Percentiles rank a stretch among this genome's conserved stretches.
Conservation (phyloP, 1,140 invertebrate genomes). For the Euschistus heros region DNA sequence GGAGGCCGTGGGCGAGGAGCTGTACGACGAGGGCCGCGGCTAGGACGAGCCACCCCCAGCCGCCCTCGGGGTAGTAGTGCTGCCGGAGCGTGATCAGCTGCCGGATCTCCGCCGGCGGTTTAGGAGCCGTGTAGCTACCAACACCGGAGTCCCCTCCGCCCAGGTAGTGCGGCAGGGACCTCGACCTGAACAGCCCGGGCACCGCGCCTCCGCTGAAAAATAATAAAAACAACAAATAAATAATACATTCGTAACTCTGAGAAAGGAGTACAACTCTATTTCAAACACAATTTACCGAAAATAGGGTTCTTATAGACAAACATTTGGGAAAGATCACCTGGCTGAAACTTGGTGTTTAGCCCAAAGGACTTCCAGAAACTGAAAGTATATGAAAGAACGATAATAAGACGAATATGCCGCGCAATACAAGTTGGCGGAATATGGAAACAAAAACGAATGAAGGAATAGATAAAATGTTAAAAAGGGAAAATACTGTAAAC, state of each 20-base stretch:
- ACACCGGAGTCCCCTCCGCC: slow-evolving; percentile 33
- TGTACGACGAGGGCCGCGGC: slow-evolving; percentile 42
- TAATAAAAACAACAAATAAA: background rate
- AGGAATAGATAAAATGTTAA: too few species aligned
- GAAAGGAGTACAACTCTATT: too few species aligned
- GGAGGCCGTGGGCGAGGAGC: slow-evolving; percentile 41
- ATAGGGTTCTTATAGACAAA: too few species aligned
- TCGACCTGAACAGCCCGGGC: slow-evolving; percentile 34
- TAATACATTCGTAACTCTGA: background rate
- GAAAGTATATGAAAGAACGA: too few species aligned
- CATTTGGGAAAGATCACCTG: too few species aligned
- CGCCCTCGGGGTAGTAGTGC: slow-evolving; percentile 55
- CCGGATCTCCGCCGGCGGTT: slow-evolving; percentile 28
- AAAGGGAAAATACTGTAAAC: too few species aligned
- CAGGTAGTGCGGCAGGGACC: slow-evolving; percentile 37
- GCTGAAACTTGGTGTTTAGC: too few species aligned
- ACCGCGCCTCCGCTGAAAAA: slow-evolving; percentile 33
- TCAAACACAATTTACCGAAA: too few species aligned
- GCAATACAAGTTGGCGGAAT: too few species aligned
- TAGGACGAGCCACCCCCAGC: slow-evolving; percentile 54
- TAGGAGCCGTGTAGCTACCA: slow-evolving; percentile 32
- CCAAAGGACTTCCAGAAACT: too few species aligned
- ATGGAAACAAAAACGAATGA: too few species aligned
- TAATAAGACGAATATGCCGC: too few species aligned
- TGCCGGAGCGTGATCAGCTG: slow-evolving; percentile 38